Conservation (phyloP, 2,888 invertebrate genomes). For the Protula sp. region DNA sequence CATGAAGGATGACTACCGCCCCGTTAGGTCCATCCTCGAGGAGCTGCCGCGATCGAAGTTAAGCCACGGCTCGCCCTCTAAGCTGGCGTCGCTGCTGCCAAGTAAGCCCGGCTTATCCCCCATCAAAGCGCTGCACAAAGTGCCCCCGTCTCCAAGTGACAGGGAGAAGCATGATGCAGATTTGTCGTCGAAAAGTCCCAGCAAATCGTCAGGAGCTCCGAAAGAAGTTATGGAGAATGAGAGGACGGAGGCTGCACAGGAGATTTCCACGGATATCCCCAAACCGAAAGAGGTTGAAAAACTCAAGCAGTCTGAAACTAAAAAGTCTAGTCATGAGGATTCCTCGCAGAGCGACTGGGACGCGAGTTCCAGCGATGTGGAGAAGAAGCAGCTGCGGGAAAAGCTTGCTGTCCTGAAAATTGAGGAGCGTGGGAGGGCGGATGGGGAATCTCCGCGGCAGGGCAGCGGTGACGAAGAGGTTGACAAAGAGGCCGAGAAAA, state of each 20-base stretch:
- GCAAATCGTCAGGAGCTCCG: neutral
- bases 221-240: neutral
- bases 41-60: constrained; percentile 13
- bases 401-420: constrained; percentile 6
- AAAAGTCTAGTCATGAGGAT: neutral
- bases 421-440: constrained; percentile 22
- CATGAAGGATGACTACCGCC: constrained; percentile 4
- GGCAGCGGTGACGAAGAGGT: constrained; percentile 6
- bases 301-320: neutral
- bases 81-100: constrained; percentile 16
- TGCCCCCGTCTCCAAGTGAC: neutral
- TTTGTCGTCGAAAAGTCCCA: neutral
- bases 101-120: constrained; percentile 1
- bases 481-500: neutral
- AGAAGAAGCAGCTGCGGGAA: constrained; percentile 1
- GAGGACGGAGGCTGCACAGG: neutral
- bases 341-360: neutral
- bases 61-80: constrained; percentile 18
- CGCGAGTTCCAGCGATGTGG: neutral
- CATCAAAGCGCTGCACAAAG: neutral
- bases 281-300: neutral
- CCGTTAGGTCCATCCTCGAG: constrained; percentile 6
- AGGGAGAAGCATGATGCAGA: neutral
- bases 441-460: constrained; percentile 22
- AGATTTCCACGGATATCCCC: too few species aligned